Evolutionary conservation across 2,113 vertebrate species (phyloP), one percentile per base, ranked within the genome.

Genomic region (Lichenostomus cassidix): DNA sequence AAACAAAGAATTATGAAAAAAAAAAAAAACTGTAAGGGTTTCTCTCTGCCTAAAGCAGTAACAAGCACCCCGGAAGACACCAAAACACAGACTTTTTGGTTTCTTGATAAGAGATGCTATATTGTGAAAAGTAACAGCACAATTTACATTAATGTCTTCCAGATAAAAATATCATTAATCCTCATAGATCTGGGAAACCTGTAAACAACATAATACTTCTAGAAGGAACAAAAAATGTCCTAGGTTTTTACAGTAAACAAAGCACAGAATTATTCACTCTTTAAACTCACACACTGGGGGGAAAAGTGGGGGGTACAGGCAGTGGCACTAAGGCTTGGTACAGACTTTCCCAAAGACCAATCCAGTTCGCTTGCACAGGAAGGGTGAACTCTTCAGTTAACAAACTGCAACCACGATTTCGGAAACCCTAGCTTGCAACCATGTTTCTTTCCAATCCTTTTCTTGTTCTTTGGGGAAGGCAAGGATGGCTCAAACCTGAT

Each of bases 11-110:
- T 19, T 59, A 50, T 2, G 2, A 15, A 50, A 83, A 46, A n/a
- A n/a, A n/a, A 15, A 50, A 83, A 90, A 55, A 2, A 2, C 0
- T 0, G 0, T 49, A 89, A 35, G 27, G 4, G 15, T 23, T 92
- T 64, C 64, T 52, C 12, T 63, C 33, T 20, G 68, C n/a, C n/a
- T 76, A 64, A 71, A 60, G 27, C 15, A 58, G 10, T 31, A 83
- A 52, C 10, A 60, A 5, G 1, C 7, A 44, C 22, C 19, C 75
- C 11, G 73, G 42, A 60, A 83, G 5, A 47, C 12, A 65, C 2
- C 19, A 41, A 56, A 64, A 49, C 29, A 70, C 6, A 25, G 13
- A 20, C 17, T 62, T 11, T 58, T 56, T 39, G 25, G 19, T 15
- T 62, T 74, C 31, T 15, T 9, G 3, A 16, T 44, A 15, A 41